phyloP scores from a whole-genome alignment of 2,797 vertebrate species.

The Pseudochirops corinnae region DNA sequence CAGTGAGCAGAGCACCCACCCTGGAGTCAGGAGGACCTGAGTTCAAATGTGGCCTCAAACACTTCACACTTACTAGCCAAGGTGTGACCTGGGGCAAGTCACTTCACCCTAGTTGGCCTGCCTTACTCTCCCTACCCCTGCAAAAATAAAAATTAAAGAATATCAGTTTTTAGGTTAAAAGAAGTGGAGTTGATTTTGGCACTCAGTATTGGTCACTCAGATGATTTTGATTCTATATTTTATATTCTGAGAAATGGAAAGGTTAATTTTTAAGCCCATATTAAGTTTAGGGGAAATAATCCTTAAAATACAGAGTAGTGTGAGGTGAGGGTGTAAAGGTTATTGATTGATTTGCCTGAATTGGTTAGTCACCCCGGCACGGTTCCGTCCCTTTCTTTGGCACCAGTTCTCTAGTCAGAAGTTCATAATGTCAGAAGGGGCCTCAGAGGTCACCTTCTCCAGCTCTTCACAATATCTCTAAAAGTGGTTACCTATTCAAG shows the following conservation, averaged over 20 bases:
- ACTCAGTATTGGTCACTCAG: constrained; percentile 17
- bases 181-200: constrained; percentile 18
- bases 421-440: background rate
- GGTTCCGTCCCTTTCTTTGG: background rate
- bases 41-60: no score
- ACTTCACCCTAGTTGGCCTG: no score
- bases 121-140: no score
- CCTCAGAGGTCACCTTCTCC: background rate
- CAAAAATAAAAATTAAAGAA: background rate
- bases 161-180: constrained; percentile 19
- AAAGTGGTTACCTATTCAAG: background rate
- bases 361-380: background rate
- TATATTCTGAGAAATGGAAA: background rate
- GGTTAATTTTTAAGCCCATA: constrained; percentile 6
- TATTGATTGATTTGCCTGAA: background rate
- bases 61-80: no score
- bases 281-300: constrained; percentile 15
- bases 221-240: constrained; percentile 10
- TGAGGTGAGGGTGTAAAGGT: background rate
- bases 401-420: background rate
- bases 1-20: no score
- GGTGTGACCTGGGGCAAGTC: no score
- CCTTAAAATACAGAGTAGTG: background rate
- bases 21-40: no score
- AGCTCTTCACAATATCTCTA: background rate